A percentile compares a stretch with the other conserved stretches of the same genome.
Conservation (phyloP, 2,888 invertebrate species). For the Deilephila porcellus region DNA sequence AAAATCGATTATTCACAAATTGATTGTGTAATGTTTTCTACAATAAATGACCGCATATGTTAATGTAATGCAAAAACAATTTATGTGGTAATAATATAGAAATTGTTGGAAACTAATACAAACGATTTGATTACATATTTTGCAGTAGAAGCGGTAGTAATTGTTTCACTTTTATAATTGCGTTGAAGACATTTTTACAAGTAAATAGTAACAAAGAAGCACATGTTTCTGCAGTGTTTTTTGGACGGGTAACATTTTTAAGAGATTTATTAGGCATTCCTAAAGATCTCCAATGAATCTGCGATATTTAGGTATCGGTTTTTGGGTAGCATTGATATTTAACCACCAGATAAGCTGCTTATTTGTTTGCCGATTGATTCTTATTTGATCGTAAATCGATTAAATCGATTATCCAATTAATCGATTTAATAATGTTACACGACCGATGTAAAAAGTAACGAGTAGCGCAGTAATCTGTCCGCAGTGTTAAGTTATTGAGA, state of each 20-base stretch:
- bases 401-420: not conserved
- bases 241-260: too few relatives aligned
- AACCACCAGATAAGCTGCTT: not conserved
- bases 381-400: not conserved
- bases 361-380: too few relatives aligned
- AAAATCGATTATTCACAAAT: not conserved
- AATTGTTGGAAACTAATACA: too few relatives aligned
- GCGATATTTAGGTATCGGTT: too few relatives aligned
- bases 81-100: too few relatives aligned
- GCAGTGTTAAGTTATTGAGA: slow-evolving; percentile 64
- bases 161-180: not conserved
- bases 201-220: too few relatives aligned
- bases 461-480: slow-evolving; percentile 22
- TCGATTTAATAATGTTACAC: not conserved
- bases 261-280: too few relatives aligned
- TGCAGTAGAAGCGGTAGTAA: not conserved
- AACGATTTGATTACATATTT: too few relatives aligned
- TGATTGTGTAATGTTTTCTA: too few relatives aligned
- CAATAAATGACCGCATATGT: not conserved
- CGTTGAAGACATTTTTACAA: too few relatives aligned
- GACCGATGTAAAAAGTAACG: not conserved
- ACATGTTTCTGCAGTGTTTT: too few relatives aligned
- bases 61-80: not conserved
- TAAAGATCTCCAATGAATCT: too few relatives aligned
- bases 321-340: not conserved